Evolutionary conservation across 1,140 invertebrate species (phyloP), one percentile per base, ranked within the genome.

Genomic region (Camponotus vicinus): DNA sequence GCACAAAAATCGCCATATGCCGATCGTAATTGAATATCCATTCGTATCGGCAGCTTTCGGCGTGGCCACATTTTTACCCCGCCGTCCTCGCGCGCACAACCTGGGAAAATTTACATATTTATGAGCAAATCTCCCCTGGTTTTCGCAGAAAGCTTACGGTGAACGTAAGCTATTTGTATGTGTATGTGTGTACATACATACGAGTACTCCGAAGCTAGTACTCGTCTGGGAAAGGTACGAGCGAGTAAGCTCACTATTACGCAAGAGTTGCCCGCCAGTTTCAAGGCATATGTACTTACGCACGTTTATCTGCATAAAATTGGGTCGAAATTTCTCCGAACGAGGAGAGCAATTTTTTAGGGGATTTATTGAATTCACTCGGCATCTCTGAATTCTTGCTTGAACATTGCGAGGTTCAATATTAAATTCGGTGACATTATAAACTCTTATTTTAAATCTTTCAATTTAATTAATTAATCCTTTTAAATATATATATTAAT

Each of bases 101-200:
- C 8, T 15, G 15, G 15, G 15, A 15, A 73, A 73, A 82, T 82
- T 73, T 82, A 82, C 67, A 82, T 82, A 82, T 82, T 82, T 82
- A 82, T 73, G 52, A 82, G 55, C 52, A 73, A 73, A 82, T 82
- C 27, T 27, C 79, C 37, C 18, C 49, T 52, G 18, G 15, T n/a
- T 49, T 55, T 71, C 40, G 37, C 37, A 59, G 52, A 55, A 82
- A 49, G 76, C 61, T 78, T 49, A 49, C 61, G 27, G 34, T 27
- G 2, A 59, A 32, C 52, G 67, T 37, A 52, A 52, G 67, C 9
- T 42, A n/a, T 79, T 66, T 73, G 49, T 45, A 27, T 34, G 49
- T 75, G 15, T 11, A 13, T 57, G 63, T 27, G 0, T 34, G 37
- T 40, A 40, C 6, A 6, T 40, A 63, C 45, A 52, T 52, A 63